These are phyloP conservation scores for Sterrhoptilus dennistouni DNA, from an alignment of 2,113 vertebrate species.

Conservation along the genomic window DNA sequence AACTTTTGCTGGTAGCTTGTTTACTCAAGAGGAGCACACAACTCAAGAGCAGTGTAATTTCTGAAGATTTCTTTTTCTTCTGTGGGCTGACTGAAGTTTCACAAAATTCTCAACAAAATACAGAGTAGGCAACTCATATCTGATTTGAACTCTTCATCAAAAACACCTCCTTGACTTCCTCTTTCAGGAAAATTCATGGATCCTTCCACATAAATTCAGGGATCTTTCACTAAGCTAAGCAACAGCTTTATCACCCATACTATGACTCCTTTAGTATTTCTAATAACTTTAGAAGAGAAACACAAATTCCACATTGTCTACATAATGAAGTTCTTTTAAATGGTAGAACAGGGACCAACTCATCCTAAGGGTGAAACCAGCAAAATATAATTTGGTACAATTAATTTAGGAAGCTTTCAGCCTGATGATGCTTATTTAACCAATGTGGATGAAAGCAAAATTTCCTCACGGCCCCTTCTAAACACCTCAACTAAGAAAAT, in stretches of 20 bases:
- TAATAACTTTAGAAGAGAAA: neutral
- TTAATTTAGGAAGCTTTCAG: constrained; percentile 23
- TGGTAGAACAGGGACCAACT: neutral
- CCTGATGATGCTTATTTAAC: constrained; percentile 17
- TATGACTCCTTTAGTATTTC: neutral
- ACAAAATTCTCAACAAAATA: neutral
- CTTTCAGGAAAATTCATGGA: neutral
- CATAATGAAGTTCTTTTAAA: neutral
- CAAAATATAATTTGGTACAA: neutral
- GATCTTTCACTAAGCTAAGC: neutral
- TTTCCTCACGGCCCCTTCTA: neutral
- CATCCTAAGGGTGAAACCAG: neutral
- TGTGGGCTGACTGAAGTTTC: neutral
- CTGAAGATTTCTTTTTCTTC: neutral
- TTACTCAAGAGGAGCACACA: neutral
- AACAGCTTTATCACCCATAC: neutral
- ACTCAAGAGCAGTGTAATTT: neutral
- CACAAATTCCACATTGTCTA: neutral
- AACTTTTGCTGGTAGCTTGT: neutral
- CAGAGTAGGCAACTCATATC: neutral
- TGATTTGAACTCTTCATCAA: neutral
- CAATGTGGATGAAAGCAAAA: neutral
- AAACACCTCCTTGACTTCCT: neutral
- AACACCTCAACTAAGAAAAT: constrained; percentile 52
- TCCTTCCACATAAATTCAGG: neutral